Base-by-base conservation (phyloP, 2,888 invertebrate genomes). In the Eudemis profundana region DNA sequence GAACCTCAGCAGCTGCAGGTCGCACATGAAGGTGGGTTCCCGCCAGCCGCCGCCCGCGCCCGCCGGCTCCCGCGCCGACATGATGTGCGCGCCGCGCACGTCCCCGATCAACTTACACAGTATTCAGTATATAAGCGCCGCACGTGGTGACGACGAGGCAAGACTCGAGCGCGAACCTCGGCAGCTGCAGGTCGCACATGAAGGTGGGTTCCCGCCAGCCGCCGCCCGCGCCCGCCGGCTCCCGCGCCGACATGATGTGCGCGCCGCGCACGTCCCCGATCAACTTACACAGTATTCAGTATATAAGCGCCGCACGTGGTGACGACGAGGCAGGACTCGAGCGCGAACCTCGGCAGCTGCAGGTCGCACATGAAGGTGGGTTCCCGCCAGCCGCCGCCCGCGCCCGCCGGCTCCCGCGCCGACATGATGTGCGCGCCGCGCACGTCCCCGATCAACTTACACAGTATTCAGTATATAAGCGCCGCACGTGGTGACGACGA, bases 111-210 rank as follows among this genome's bases (percentile, higher is more conserved):
- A 84, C 90, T 88, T 77, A 93, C 93, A 90, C 86, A 62, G 92
- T 92, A 63, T 86, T 90, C 51, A 94, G 78, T 56, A 93, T 86
- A 74, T 93, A 94, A 29, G 93, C 93, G 14, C 93, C 93, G 56
- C 86, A 82, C 29, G 87, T 89, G 2, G 94, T 94, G 15, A 94
- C 84, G 7, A 94, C 78, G 0, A 94, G 81, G 71, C 94, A 94
- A 0, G 90, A 84, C 66, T 93, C 91, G 4, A 93, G 69, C 8
- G 76, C 77, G 61, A 92, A 90, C 27, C 92, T 76, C 1, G 92
- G 92, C 54, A 92, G 71, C 61, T 90, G 88, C 54, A 93, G 69
- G 54, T 92, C 90, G 64, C 89, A 89, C 78, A 92, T 78, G 49
- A 92, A 92, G 0, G 90, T 90, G 0, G 92, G 92, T 36, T 89